Base-by-base conservation (phyloP, 2,888 invertebrate genomes). In the Germaria angustata region DNA sequence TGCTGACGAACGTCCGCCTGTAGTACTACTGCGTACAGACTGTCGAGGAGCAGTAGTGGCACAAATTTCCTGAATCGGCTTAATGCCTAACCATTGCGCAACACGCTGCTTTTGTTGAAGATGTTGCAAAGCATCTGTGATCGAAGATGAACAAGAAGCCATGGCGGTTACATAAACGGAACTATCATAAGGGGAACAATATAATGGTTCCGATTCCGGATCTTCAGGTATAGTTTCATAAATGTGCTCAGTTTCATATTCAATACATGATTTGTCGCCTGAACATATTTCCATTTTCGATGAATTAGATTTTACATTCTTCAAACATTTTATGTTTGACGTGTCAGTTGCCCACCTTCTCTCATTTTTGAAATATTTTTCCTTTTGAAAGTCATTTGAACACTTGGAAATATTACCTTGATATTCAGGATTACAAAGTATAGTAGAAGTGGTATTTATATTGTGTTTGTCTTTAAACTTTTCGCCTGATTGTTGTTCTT, bases 211-310 rank as follows among this genome's bases (percentile, higher is more conserved):
- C 2, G 91, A 87, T 85, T 92, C 92, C 1, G 92, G 92, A 86
- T 93, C 93, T 85, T 94, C 94, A 1, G 94, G 93, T 85, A 94
- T 94, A 2, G 94, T 94, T 88, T 94, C 94, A 86, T 94, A 94
- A 72, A 94, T 94, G 87, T 94, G 94, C 84, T 94, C 94, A 13
- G 92, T 92, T 81, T 93, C 93, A 83, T 92, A 92, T 77, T 91
- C 92, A n/a, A 86, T 84, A 6, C n/a, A 46, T 8, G 76, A n/a
- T n/a, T 24, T 57, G 22, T 6, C 34, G 0, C 68, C 22, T 32
- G 65, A 28, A 80, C 39, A 55, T 1, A 36, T 39, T 11, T 46
- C 36, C 6, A 13, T 69, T 55, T 72, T 41, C 6, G 46, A 22
- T 1, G 51, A 44, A 34, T 39, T 17, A 0, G 32, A 17, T 24